phyloP scores from a whole-genome alignment of 2,113 vertebrate genomes.

The Chlorodrepanis virens region DNA sequence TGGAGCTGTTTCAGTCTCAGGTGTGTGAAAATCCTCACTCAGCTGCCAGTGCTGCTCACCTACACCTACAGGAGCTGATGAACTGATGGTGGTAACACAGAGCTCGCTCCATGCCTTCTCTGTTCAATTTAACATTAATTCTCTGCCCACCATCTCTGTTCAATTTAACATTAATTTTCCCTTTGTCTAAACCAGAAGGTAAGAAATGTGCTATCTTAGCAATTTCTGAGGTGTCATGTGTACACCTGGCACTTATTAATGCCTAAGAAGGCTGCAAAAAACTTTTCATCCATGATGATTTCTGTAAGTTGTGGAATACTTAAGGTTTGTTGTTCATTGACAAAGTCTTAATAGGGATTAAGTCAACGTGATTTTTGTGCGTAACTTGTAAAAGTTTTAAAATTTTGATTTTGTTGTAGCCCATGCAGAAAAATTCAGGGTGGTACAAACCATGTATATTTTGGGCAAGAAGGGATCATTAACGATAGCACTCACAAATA shows the following conservation, averaged over 20 bases:
- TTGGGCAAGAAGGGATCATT: neutral
- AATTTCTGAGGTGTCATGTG: neutral
- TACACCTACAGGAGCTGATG: neutral
- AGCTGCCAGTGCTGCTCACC: neutral
- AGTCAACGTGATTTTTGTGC: neutral
- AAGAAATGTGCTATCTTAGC: neutral
- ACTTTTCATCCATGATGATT: neutral
- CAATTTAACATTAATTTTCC: neutral
- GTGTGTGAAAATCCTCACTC: neutral
- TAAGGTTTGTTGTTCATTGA: neutral
- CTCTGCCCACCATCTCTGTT: neutral
- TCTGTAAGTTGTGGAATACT: neutral
- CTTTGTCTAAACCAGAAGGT: neutral
- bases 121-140: neutral
- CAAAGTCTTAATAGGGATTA: neutral
- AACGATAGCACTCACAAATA: neutral
- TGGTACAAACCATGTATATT: neutral
- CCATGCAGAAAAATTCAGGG: neutral
- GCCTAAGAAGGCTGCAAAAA: neutral
- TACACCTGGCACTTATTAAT: neutral
- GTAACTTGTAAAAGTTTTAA: neutral
- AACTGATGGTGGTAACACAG: neutral
- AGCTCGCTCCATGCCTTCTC: accelerated
- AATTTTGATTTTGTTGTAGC: neutral
- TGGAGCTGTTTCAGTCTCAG: neutral